Evolutionary conservation across 23 tunicate genomes (phyloP), one percentile per base, ranked within the genome.

Genomic region (Styela plicata): DNA sequence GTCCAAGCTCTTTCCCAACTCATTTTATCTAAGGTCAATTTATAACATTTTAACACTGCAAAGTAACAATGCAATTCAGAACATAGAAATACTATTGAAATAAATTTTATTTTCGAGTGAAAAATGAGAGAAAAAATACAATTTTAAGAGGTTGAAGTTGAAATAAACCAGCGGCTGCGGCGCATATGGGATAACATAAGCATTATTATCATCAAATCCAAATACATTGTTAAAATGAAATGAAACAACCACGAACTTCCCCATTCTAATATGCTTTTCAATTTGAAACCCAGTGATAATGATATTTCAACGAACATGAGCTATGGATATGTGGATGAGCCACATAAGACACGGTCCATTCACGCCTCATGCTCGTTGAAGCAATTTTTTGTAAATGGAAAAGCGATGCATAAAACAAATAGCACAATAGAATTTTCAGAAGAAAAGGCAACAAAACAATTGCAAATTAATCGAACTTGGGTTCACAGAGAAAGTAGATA

Each of bases 1-100:
- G n/a, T n/a, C n/a, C n/a, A n/a, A n/a, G n/a, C n/a, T n/a, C n/a
- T n/a, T n/a, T n/a, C n/a, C n/a, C n/a, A n/a, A n/a, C n/a, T n/a
- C n/a, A n/a, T n/a, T n/a, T n/a, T n/a, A n/a, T n/a, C n/a, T n/a
- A n/a, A n/a, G n/a, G n/a, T n/a, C n/a, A n/a, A n/a, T n/a, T n/a
- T n/a, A n/a, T n/a, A n/a, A n/a, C n/a, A n/a, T n/a, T n/a, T n/a
- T n/a, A n/a, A n/a, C n/a, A n/a, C n/a, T n/a, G n/a, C n/a, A n/a
- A n/a, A n/a, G n/a, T n/a, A n/a, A n/a, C n/a, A n/a, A n/a, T n/a
- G n/a, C n/a, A n/a, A n/a, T n/a, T n/a, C n/a, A n/a, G n/a, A n/a
- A n/a, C n/a, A n/a, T n/a, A n/a, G n/a, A n/a, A n/a, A n/a, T 71
- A 71, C 77, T 71, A 71, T 71, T 71, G 77, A 71, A 71, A 71